Evolutionary conservation across 2,113 vertebrate species (phyloP).

Genomic region (Myotis davidii): DNA sequence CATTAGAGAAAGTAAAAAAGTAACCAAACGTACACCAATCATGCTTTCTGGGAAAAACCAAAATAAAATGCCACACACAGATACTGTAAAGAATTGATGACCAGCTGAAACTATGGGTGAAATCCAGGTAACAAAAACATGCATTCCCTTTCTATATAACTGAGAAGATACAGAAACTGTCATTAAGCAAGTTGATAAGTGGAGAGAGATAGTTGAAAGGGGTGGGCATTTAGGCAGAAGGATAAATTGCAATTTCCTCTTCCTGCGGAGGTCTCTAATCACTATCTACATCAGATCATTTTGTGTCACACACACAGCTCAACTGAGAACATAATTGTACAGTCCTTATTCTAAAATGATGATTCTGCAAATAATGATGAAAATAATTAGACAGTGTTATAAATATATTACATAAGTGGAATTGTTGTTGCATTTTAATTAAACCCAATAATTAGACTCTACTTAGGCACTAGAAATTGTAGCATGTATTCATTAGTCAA

Average conservation of each 20-base stretch:
- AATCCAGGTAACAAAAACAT: background rate
- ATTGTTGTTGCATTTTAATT: conserved; percentile 68
- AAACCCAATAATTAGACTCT: conserved; percentile 64
- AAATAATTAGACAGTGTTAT: conserved; percentile 39
- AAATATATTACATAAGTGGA: conserved; percentile 57
- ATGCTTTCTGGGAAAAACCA: background rate
- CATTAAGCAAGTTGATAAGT: background rate
- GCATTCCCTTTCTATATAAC: background rate
- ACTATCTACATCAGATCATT: background rate
- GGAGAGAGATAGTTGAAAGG: background rate
- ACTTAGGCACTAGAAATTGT: conserved; percentile 40
- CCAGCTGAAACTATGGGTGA: background rate
- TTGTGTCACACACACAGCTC: background rate
- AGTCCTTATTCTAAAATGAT: conserved; percentile 53
- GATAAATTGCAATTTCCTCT: background rate
- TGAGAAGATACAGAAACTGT: background rate
- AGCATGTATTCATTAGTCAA: conserved; percentile 52
- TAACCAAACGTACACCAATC: background rate
- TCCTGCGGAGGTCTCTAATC: background rate
- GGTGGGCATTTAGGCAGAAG: background rate
- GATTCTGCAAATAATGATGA: conserved; percentile 51
- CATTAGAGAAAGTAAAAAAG: background rate
- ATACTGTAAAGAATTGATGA: background rate
- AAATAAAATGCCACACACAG: background rate
- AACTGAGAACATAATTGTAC: conserved; percentile 28